Conservation (phyloP, 2,113 vertebrate genomes). For the Tragelaphus buxtoni region DNA sequence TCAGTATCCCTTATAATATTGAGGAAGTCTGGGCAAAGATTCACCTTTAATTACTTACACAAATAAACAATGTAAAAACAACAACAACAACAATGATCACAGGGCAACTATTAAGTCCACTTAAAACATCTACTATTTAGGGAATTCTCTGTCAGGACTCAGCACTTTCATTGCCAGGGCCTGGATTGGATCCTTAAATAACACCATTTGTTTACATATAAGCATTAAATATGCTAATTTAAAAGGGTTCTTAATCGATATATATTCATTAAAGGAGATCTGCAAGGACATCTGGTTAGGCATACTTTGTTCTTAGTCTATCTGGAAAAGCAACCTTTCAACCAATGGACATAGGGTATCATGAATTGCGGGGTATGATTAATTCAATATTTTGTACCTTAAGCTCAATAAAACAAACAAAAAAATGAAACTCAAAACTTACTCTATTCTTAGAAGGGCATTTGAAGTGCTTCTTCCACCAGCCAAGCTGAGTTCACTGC, state of each 20-base stretch:
- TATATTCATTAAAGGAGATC: not conserved
- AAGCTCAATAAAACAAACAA: not conserved
- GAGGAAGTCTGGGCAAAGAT: not conserved
- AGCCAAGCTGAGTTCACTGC: not conserved
- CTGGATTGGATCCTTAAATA: not conserved
- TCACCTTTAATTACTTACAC: not conserved
- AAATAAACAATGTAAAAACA: not conserved
- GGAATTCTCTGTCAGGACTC: not conserved
- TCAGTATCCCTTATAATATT: not conserved
- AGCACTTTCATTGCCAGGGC: not conserved
- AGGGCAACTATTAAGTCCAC: not conserved
- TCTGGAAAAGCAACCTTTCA: not conserved
- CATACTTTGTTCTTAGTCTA: not conserved
- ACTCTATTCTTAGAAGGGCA: not conserved
- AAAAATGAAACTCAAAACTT: not conserved
- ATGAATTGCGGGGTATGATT: not conserved
- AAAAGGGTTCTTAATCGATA: not conserved
- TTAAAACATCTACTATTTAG: not conserved
- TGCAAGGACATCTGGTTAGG: not conserved
- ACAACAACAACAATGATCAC: not conserved
- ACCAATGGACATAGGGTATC: not conserved
- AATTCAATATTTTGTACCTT: not conserved
- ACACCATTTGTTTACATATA: not conserved
- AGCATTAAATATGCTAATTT: conserved; percentile 21
- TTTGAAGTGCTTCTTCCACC: not conserved